Percentiles rank a stretch among this genome's conserved stretches.
phyloP scores from a whole-genome alignment of 2,888 invertebrate genomes.

The Eilema sororculum region DNA sequence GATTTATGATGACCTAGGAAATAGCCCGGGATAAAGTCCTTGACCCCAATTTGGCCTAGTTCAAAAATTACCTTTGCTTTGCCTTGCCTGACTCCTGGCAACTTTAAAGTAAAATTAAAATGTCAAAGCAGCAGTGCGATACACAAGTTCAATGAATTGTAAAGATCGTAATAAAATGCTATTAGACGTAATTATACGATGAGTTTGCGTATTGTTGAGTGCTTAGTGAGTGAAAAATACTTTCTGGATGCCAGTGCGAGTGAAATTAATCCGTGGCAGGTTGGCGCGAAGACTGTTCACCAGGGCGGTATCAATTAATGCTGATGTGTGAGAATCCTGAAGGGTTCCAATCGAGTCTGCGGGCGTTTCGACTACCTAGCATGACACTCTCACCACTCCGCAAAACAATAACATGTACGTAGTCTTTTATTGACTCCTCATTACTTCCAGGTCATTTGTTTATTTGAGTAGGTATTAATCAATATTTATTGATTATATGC shows the following conservation, averaged over 20 bases:
- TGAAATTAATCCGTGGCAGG: conserved; percentile 30
- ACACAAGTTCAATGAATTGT: conserved; percentile 41
- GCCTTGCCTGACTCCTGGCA: conserved; percentile 45
- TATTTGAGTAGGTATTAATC: conserved; percentile 40
- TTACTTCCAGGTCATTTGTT: conserved; percentile 35
- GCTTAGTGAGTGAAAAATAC: conserved; percentile 39
- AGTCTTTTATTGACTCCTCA: conserved; percentile 9
- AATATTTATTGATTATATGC: conserved; percentile 50
- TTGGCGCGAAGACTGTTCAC: conserved; percentile 20
- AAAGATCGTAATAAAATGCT: conserved; percentile 47
- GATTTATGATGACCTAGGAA: too few species aligned
- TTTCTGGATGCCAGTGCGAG: conserved; percentile 26
- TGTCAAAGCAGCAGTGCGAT: conserved; percentile 48
- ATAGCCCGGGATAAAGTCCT: too few species aligned
- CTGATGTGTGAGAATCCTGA: conserved; percentile 39
- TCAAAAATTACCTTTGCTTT: neutral
- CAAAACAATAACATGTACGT: conserved; percentile 31
- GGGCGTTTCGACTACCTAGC: conserved; percentile 23
- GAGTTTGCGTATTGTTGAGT: conserved; percentile 51
- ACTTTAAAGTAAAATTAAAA: conserved; percentile 39
- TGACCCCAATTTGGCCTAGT: conserved; percentile 51
- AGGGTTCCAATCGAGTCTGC: conserved; percentile 23
- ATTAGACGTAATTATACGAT: conserved; percentile 55
- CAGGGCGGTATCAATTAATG: conserved; percentile 46
- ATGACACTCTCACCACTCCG: conserved; percentile 29